Evolutionary conservation across 2,113 vertebrate genomes (phyloP), one percentile per base, ranked within the genome.

Genomic region (Phainopepla nitens): DNA sequence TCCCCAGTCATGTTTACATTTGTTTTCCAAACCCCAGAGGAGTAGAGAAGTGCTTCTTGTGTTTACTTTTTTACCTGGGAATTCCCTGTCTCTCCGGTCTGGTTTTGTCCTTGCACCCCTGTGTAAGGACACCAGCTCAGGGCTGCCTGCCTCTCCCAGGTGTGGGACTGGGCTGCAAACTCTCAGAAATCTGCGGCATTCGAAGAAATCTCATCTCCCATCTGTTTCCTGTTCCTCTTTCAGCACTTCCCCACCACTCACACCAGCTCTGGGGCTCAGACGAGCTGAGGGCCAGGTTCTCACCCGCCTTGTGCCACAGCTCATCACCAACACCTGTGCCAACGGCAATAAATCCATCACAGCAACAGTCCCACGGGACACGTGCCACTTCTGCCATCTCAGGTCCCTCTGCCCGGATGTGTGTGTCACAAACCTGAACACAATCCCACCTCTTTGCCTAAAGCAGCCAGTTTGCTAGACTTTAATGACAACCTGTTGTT

Each of bases 211-310:
- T 82, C 77, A 77, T 91, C 90, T 95, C 66, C 96, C 98, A 97
- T 98, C 97, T 98, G 97, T 97, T 98, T 98, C 97, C 98, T 98
- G 96, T 98, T 98, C 96, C 88, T 90, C 95, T 97, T 97, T 96
- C 84, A 82, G 50, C 90, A 62, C 85, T 97, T 97, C 95, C 96
- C 84, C 49, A 5, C 73, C 1, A 36, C 84, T 71, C 44, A 19
- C 27, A 45, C 31, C 89, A 39, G 64, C 69, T 24, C 80, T 4
- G 29, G 50, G 49, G 78, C 78, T 51, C 78, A 57, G 64, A 35
- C 3, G 20, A 64, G 89, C 16, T 3, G 1, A 28, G 89, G 90
- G 78, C 75, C 71, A 36, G 72, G 35, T 57, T 82, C 85, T 75
- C 77, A 42, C 44, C 50, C 31, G 41, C 39, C 82, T 28, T 5